A percentile compares a stretch with the other conserved stretches of the same genome.
Conservation (phyloP, 2,888 invertebrate genomes). For the Agonopterix heracliana region DNA sequence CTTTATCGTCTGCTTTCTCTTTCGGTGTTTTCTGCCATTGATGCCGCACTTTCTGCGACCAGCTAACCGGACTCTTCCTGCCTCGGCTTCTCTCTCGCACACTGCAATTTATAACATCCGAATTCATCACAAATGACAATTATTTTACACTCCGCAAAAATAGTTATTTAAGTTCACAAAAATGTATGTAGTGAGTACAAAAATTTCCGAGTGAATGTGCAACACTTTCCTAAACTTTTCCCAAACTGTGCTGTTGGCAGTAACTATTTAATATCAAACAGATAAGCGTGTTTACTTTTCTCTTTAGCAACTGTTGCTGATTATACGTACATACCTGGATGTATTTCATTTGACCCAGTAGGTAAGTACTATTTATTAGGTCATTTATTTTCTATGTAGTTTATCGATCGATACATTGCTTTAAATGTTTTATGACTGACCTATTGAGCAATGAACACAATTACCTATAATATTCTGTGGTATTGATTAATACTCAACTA, state of each 20-base stretch:
- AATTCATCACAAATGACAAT: conserved; percentile 18
- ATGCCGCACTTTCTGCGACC: conserved; percentile 79
- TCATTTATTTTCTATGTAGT: neutral
- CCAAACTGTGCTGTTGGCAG: conserved; percentile 30
- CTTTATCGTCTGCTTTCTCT: conserved; percentile 45
- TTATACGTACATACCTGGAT: conserved; percentile 7
- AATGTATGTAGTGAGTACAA: neutral
- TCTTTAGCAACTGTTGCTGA: conserved; percentile 42
- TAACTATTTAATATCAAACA: conserved; percentile 34
- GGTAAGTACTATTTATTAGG: neutral
- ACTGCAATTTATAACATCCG: conserved; percentile 45
- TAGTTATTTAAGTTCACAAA: too few relatives aligned
- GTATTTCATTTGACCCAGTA: neutral
- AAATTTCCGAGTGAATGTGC: conserved; percentile 11
- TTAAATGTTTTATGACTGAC: neutral
- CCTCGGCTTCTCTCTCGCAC: conserved; percentile 71
- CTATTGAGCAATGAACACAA: too few relatives aligned
- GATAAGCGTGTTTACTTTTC: conserved; percentile 60
- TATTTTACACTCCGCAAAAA: conserved; percentile 3
- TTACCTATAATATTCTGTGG: too few relatives aligned
- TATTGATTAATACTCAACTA: too few relatives aligned
- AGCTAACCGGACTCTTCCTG: conserved; percentile 73
- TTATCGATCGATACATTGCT: neutral
- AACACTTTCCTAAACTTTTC: conserved; percentile 19
- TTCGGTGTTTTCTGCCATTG: conserved; percentile 78